Conservation (phyloP, 2,797 vertebrate genomes). For the Coregonus sp. region DNA sequence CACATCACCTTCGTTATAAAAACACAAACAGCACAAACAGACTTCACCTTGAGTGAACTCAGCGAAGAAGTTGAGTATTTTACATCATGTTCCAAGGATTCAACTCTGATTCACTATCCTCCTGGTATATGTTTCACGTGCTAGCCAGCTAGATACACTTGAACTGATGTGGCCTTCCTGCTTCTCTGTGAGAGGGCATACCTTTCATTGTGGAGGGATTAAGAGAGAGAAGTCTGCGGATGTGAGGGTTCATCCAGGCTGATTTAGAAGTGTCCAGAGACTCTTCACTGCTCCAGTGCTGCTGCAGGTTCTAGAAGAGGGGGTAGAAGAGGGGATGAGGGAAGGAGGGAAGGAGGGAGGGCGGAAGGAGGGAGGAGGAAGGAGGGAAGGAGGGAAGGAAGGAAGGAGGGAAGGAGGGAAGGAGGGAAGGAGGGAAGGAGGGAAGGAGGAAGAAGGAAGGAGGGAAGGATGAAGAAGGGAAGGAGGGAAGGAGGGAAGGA, state of each 20-base stretch:
- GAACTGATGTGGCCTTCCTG: slow-evolving; percentile 39
- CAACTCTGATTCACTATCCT: slow-evolving; percentile 14
- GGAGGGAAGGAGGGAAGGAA: too few relatives aligned
- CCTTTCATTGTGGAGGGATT: slow-evolving; percentile 39
- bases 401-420: too few relatives aligned
- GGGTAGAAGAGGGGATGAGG: background rate
- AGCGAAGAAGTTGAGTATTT: background rate
- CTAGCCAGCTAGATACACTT: slow-evolving; percentile 12
- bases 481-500: too few relatives aligned
- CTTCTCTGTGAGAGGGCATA: slow-evolving; percentile 19
- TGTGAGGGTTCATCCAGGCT: slow-evolving; percentile 54
- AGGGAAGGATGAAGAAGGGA: too few relatives aligned
- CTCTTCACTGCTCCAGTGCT: slow-evolving; percentile 28
- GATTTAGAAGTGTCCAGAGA: slow-evolving; percentile 69
- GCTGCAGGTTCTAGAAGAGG: slow-evolving; percentile 30
- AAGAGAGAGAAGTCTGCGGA: slow-evolving; percentile 48
- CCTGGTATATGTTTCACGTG: slow-evolving; percentile 6
- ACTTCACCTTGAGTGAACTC: background rate
- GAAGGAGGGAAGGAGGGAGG: too few relatives aligned
- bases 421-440: too few relatives aligned
- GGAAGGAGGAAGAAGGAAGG: too few relatives aligned
- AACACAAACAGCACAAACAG: slow-evolving; percentile 18
- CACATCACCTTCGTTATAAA: background rate
- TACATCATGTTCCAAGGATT: background rate
- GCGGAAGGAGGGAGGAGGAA: too few relatives aligned